Conservation (phyloP, 2,797 vertebrate species). For the Alectoris magna region DNA sequence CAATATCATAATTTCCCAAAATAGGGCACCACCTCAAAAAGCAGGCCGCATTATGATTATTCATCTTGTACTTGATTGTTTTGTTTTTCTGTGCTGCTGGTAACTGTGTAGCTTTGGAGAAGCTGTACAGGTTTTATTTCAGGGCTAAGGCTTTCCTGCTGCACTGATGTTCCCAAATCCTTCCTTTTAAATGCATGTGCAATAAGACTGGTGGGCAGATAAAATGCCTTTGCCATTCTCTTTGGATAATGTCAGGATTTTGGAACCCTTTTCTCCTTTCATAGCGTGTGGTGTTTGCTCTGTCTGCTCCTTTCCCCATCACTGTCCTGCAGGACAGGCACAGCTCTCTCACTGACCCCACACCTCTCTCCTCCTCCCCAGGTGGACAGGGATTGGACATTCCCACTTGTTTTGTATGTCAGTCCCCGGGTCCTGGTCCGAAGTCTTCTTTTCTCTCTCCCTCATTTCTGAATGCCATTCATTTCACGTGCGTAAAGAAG, state of each 20-base stretch:
- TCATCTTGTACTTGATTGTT: background rate
- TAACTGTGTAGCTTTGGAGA: background rate
- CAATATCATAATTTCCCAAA: background rate
- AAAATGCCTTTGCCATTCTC: background rate
- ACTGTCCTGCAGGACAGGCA: background rate
- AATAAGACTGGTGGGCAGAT: background rate
- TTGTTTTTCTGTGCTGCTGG: background rate
- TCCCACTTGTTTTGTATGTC: background rate
- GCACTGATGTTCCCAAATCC: accelerated
- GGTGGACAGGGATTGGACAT: background rate
- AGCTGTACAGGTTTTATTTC: background rate
- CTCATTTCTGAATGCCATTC: background rate
- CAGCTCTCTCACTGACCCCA: background rate
- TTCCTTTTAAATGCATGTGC: background rate
- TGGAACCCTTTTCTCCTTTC: background rate
- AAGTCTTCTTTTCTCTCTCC: background rate
- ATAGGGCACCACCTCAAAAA: background rate
- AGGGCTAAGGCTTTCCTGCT: background rate
- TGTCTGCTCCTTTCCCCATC: background rate
- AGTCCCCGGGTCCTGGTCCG: background rate
- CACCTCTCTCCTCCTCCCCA: background rate
- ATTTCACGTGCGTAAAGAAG: background rate
- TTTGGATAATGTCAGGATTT: background rate
- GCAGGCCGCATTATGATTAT: background rate
- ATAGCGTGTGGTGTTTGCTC: background rate